Conservation (phyloP, 2,113 vertebrate species). For the Corvus moneduloides region DNA sequence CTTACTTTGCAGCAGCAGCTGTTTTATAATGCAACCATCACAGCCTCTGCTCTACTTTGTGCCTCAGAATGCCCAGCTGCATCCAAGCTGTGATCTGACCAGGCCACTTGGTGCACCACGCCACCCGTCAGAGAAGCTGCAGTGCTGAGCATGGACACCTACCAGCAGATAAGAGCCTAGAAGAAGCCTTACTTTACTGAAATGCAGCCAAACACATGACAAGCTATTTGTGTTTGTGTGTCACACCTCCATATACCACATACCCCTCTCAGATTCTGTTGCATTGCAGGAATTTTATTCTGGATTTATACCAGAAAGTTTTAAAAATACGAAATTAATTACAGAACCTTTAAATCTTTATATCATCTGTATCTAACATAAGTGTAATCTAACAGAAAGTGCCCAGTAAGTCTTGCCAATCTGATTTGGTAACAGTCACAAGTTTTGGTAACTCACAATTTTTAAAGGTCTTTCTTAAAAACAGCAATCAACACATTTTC, state of each 20-base stretch:
- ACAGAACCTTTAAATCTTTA: not conserved
- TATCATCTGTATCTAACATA: not conserved
- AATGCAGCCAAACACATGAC: not conserved
- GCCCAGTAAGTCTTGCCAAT: not conserved
- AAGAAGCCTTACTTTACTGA: not conserved
- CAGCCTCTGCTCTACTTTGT: not conserved
- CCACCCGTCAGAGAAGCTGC: not conserved
- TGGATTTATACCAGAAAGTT: not conserved
- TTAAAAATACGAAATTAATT: not conserved
- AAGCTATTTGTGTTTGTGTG: rapidly evolving
- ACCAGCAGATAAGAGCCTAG: not conserved
- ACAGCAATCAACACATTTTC: not conserved
- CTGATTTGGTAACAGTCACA: not conserved
- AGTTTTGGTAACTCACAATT: not conserved
- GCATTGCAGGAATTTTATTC: not conserved
- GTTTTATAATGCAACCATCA: not conserved
- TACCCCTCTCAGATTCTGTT: not conserved
- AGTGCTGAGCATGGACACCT: not conserved
- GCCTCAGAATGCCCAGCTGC: not conserved
- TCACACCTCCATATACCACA: not conserved
- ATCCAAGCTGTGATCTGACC: not conserved
- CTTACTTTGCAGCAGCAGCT: not conserved
- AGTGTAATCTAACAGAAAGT: not conserved
- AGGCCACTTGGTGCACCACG: not conserved
- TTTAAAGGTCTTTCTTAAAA: not conserved